Evolutionary conservation across 2,113 vertebrate species (phyloP).

Genomic region (Rhynchomys soricoides): DNA sequence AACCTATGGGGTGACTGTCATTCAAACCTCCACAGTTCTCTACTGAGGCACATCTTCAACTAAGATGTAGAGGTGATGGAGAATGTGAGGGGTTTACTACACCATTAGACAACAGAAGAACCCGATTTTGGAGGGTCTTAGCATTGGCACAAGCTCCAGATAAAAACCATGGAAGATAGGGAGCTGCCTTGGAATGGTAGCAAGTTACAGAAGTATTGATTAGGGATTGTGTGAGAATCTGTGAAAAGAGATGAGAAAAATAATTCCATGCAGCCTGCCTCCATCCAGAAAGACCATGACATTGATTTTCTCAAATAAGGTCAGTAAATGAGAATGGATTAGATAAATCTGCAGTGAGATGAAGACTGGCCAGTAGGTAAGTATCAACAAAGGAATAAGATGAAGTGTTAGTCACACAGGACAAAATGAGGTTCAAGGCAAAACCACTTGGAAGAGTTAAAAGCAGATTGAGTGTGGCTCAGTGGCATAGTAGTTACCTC

Average conservation of each 20-base stretch:
- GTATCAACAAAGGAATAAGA: not conserved
- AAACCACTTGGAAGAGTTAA: not conserved
- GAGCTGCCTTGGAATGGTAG: not conserved
- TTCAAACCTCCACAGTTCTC: not conserved
- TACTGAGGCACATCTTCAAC: not conserved
- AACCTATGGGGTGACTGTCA: not conserved
- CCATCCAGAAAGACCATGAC: not conserved
- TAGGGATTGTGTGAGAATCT: conserved; percentile 10
- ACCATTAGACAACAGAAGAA: not conserved
- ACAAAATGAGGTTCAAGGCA: not conserved
- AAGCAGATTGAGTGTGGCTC: not conserved
- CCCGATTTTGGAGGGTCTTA: not conserved
- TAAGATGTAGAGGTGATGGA: not conserved
- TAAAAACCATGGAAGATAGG: not conserved
- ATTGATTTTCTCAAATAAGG: conserved; percentile 27
- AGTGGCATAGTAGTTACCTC: no score
- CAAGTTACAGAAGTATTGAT: conserved; percentile 6
- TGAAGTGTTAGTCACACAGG: not conserved
- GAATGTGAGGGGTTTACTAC: not conserved
- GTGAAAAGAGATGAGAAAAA: not conserved
- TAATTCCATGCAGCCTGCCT: not conserved
- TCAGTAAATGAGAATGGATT: conserved; percentile 39
- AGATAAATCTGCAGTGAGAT: conserved; percentile 9
- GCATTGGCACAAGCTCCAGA: not conserved
- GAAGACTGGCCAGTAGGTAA: not conserved